Evolutionary conservation across 1,140 invertebrate species (phyloP).

Genomic region (Glossosoma conforme): DNA sequence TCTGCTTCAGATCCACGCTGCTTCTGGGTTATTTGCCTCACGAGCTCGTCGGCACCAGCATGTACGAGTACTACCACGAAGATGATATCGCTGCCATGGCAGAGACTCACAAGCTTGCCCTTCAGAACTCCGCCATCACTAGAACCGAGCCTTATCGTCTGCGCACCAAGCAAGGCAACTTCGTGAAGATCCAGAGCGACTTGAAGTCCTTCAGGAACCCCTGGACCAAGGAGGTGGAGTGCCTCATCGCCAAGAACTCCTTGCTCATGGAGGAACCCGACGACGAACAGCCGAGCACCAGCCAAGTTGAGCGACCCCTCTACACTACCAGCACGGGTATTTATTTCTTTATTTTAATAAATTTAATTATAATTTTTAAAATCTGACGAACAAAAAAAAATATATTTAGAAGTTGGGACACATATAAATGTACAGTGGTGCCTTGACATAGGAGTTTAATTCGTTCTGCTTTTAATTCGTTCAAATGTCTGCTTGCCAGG

Average conservation of each 20-base stretch:
- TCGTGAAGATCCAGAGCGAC: constrained; percentile 70
- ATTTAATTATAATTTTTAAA: too few relatives aligned
- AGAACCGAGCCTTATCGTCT: constrained; percentile 74
- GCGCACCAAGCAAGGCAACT: constrained; percentile 69
- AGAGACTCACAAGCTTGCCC: constrained; percentile 76
- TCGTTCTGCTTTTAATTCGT: too few relatives aligned
- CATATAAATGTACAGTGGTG: too few relatives aligned
- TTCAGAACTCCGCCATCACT: constrained; percentile 60
- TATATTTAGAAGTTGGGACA: too few relatives aligned
- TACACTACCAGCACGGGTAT: too few relatives aligned
- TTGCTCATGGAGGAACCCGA: constrained; percentile 50
- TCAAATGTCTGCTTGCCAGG: too few relatives aligned
- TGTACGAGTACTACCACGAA: constrained; percentile 89
- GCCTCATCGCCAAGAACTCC: constrained; percentile 79
- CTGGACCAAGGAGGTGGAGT: constrained; percentile 90
- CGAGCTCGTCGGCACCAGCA: constrained; percentile 85
- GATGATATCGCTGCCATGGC: constrained; percentile 78
- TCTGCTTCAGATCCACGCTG: constrained; percentile 76
- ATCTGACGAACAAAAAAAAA: too few relatives aligned
- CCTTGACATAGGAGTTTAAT: too few relatives aligned
- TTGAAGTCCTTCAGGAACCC: constrained; percentile 87
- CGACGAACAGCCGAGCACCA: constrained; percentile 46
- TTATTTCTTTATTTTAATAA: too few relatives aligned
- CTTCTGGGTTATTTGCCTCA: constrained; percentile 88
- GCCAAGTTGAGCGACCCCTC: too few relatives aligned